Percentiles rank a stretch among this genome's conserved stretches.
Conservation (phyloP, 2,113 vertebrate species). For the Odontesthes bonariensis region DNA sequence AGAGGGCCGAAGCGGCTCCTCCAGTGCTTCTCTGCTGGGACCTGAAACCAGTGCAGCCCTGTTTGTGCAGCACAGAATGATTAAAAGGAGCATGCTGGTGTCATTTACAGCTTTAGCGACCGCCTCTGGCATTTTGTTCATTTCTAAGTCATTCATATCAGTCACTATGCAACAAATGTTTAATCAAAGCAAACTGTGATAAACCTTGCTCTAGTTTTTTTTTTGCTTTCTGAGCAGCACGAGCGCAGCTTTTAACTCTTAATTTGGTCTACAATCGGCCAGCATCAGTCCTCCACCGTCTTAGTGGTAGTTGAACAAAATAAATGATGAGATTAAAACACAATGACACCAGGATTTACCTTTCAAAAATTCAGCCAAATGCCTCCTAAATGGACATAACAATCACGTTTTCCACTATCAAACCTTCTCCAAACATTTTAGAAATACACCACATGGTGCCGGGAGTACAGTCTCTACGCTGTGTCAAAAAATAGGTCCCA, state of each 20-base stretch:
- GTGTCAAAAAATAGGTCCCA: slow-evolving; percentile 42
- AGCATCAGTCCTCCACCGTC: neutral
- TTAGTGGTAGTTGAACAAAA: neutral
- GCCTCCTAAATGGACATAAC: no score
- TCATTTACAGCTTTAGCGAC: slow-evolving; percentile 8
- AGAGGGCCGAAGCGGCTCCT: slow-evolving; percentile 5
- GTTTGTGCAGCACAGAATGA: slow-evolving; percentile 34
- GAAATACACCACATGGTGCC: slow-evolving; percentile 18
- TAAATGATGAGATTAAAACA: neutral
- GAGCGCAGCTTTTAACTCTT: neutral
- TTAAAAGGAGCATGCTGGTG: slow-evolving; percentile 39
- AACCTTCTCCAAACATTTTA: slow-evolving; percentile 17
- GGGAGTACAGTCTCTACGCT: slow-evolving; percentile 10
- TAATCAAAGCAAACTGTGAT: neutral
- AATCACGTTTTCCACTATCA: slow-evolving; percentile 15
- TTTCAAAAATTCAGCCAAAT: slow-evolving; percentile 16
- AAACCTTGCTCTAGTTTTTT: neutral
- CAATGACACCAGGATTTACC: slow-evolving; percentile 36
- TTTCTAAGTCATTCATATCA: no score
- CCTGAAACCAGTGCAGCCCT: slow-evolving; percentile 5
- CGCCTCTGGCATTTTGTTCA: no score
- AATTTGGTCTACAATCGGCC: neutral
- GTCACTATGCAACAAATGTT: no score
- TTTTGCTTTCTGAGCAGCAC: neutral
- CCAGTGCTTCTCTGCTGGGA: slow-evolving; percentile 23